Evolutionary conservation across 92 coral and sea anemone species (phyloP), one percentile per base, ranked within the genome.

Genomic region (Paragorgia papillata): DNA sequence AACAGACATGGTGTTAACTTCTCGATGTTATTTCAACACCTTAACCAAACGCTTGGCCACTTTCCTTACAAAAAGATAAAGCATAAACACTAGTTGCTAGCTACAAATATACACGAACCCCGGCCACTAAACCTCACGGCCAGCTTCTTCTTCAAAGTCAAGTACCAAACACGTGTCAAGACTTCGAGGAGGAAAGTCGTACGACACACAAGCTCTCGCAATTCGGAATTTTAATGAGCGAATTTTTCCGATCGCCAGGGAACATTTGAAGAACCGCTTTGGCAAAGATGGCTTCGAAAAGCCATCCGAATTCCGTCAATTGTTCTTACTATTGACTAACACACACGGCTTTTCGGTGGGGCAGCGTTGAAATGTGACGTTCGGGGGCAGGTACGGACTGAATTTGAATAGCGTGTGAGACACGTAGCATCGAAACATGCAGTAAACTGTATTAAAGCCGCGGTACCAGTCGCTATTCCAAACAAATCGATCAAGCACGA

Each of bases 361-460:
- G 33, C 33, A 57, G 7, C 55, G 33, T 34, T 64, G 53, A 64
- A 37, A 34, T 20, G 71, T 32, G 60, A 31, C 75, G 21, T 68
- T 46, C 48, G 15, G n/a, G 12, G 57, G 54, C 58, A 68, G 57
- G 43, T 68, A 44, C 14, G 39, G 9, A 27, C 14, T 12, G 18
- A 26, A 48, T 46, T 44, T 44, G 39, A 46, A 68, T 48, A 57
- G n/a, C 75, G 58, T 59, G 58, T 22, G 15, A 58, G 75, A 68
- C 75, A 68, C 59, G 75, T 44, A 46, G 10, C 48, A 68, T 14
- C n/a, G 25, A 46, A 68, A 44, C 54, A 49, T 68, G 59, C 75
- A 68, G 75, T 68, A 68, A 68, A 29, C 75, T 68, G 58, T 46
- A 46, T 6, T 4, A 37, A 37, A 37, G 43, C 43, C 73, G n/a